phyloP scores from a whole-genome alignment of 1,140 invertebrate species.

The Stenopsyche tienmushanensis region DNA sequence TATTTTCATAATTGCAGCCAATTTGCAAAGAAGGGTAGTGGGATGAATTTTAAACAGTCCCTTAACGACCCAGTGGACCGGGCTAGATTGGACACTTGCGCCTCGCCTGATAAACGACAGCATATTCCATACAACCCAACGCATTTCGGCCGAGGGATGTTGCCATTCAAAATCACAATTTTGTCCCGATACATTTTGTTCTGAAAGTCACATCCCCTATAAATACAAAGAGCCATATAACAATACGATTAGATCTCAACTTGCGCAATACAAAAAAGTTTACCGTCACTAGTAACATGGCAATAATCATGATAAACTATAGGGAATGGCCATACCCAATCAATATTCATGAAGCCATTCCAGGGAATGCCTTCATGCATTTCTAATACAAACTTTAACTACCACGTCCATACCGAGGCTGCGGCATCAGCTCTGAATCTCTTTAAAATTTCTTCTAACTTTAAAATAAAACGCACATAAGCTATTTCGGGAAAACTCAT shows the following conservation, averaged over 20 bases:
- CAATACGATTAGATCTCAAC: no score
- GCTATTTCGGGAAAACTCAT: constrained; percentile 30
- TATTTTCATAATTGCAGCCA: constrained; percentile 38
- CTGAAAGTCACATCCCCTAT: no score
- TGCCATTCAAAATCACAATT: no score
- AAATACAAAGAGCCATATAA: no score
- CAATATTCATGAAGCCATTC: background rate
- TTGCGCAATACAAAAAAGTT: no score
- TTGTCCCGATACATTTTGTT: no score
- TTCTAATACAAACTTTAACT: constrained; percentile 11
- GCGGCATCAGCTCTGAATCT: no score
- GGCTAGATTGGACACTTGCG: constrained; percentile 1
- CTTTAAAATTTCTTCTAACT: constrained; percentile 36
- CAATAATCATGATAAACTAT: no score
- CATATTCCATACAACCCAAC: background rate
- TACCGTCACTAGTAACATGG: no score
- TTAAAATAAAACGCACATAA: constrained; percentile 33
- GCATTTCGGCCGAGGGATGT: no score
- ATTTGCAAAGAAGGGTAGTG: constrained; percentile 33
- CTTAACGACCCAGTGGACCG: constrained; percentile 3
- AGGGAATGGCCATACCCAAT: background rate
- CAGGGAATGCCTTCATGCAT: background rate
- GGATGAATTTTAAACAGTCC: constrained; percentile 28
- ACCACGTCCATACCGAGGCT: background rate
- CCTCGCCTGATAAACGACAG: constrained; percentile 7